A percentile compares a stretch with the other conserved stretches of the same genome.
phyloP scores from a whole-genome alignment of 2,888 invertebrate genomes.

The Brachyptera risi region DNA sequence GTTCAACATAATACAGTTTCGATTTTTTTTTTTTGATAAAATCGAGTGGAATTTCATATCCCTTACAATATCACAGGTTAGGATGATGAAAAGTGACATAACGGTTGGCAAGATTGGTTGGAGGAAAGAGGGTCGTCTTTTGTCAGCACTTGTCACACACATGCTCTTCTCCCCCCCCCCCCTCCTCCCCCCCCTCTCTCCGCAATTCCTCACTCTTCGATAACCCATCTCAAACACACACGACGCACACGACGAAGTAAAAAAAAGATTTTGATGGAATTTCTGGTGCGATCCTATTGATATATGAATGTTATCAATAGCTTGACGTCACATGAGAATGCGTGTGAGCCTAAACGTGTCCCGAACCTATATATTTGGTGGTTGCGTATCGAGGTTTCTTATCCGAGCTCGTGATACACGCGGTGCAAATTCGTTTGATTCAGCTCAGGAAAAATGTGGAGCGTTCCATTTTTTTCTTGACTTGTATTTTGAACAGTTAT shows the following conservation, averaged over 20 bases:
- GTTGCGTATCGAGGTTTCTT: no score
- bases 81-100: not conserved
- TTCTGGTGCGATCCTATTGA: constrained; percentile 14
- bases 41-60: no score
- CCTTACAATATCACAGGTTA: no score
- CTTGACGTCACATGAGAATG: not conserved
- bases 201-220: not conserved
- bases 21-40: no score
- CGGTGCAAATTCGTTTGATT: no score
- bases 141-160: constrained; percentile 28
- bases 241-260: not conserved
- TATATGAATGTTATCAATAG: constrained; percentile 23
- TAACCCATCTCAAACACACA: not conserved
- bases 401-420: no score
- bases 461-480: no score
- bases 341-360: not conserved
- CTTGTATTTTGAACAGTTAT: no score
- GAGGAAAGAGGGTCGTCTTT: constrained; percentile 15
- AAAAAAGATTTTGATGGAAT: constrained; percentile 21
- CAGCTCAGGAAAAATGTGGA: no score
- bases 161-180: not conserved
- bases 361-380: no score
- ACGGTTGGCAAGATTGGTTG: not conserved
- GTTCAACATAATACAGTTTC: no score
- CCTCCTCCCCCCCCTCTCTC: not conserved